Conservation (phyloP, 1,140 invertebrate species). For the Eciton burchellii region DNA sequence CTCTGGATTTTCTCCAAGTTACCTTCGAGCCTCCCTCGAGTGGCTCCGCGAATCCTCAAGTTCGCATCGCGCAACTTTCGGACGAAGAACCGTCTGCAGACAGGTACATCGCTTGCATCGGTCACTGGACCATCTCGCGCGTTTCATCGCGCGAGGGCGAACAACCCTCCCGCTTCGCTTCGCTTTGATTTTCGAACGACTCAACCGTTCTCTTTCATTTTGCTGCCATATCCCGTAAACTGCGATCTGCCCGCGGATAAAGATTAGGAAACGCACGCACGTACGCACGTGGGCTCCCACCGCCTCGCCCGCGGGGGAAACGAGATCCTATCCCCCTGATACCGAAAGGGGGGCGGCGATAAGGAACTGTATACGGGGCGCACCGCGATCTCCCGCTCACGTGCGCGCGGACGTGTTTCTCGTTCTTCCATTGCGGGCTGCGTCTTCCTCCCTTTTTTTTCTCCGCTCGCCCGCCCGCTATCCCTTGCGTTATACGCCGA, state of each 20-base stretch:
- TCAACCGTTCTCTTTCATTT: slow-evolving; percentile 58
- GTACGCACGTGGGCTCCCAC: slow-evolving; percentile 48
- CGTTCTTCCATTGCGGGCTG: background rate
- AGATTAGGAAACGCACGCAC: slow-evolving; percentile 68
- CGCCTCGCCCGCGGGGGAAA: slow-evolving; percentile 37
- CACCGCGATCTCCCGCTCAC: slow-evolving; percentile 41
- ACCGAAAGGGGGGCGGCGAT: slow-evolving; percentile 68
- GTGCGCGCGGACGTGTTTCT: slow-evolving; percentile 57
- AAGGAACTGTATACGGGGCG: slow-evolving; percentile 57
- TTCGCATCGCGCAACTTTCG: slow-evolving; percentile 22
- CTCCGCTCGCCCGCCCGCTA: background rate
- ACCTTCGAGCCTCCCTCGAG: slow-evolving; percentile 12
- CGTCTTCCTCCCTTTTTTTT: background rate
- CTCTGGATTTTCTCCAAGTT: slow-evolving; percentile 30
- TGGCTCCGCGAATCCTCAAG: slow-evolving; percentile 19
- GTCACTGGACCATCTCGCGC: too few species aligned
- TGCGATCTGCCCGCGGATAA: slow-evolving; percentile 65
- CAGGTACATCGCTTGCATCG: background rate
- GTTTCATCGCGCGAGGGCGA: too few species aligned
- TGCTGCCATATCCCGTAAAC: slow-evolving; percentile 67
- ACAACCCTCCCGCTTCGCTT: too few species aligned
- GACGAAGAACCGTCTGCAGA: slow-evolving; percentile 36
- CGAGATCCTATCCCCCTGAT: slow-evolving; percentile 60
- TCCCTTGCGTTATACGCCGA: slow-evolving; percentile 43
- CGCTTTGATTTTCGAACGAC: too few species aligned